Conservation (phyloP, 2,888 invertebrate genomes). For the Lasioglossum figueresi region DNA sequence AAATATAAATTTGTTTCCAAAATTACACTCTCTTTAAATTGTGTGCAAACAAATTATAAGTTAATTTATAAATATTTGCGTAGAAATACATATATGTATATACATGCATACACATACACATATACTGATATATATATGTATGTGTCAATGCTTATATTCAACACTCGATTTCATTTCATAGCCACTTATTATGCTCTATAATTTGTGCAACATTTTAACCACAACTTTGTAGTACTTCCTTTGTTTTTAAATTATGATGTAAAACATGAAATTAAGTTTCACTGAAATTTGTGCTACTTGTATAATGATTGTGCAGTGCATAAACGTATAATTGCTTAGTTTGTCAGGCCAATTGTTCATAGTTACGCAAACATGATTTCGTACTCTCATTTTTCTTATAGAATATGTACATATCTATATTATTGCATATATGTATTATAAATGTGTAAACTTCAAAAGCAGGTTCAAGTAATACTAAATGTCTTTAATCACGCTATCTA, state of each 20-base stretch:
- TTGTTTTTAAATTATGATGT: slow-evolving; percentile 24
- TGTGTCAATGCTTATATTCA: slow-evolving; percentile 21
- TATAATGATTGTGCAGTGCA: slow-evolving; percentile 63
- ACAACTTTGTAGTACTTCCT: slow-evolving; percentile 27
- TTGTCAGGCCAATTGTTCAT: slow-evolving; percentile 50
- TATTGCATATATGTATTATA: slow-evolving; percentile 67
- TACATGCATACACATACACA: slow-evolving; percentile 14
- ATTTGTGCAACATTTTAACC: slow-evolving; percentile 32
- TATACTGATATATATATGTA: slow-evolving; percentile 19
- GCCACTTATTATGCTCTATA: slow-evolving; percentile 29
- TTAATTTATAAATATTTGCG: slow-evolving; percentile 40
- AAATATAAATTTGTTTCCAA: slow-evolving; percentile 38
- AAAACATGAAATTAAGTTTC: slow-evolving; percentile 38
- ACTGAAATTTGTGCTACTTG: slow-evolving; percentile 48
- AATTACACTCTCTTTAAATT: slow-evolving; percentile 37
- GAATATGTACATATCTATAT: slow-evolving; percentile 48
- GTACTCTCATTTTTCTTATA: slow-evolving; percentile 39
- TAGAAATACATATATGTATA: slow-evolving; percentile 20
- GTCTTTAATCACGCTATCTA: slow-evolving; percentile 54
- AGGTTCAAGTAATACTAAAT: slow-evolving; percentile 64
- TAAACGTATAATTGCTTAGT: slow-evolving; percentile 49
- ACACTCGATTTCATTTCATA: slow-evolving; percentile 42
- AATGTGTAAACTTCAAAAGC: slow-evolving; percentile 73
- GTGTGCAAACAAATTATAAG: slow-evolving; percentile 47
- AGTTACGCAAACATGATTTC: slow-evolving; percentile 53